phyloP scores from a whole-genome alignment of 2,888 invertebrate species.

The Melinopterus prodromus region DNA sequence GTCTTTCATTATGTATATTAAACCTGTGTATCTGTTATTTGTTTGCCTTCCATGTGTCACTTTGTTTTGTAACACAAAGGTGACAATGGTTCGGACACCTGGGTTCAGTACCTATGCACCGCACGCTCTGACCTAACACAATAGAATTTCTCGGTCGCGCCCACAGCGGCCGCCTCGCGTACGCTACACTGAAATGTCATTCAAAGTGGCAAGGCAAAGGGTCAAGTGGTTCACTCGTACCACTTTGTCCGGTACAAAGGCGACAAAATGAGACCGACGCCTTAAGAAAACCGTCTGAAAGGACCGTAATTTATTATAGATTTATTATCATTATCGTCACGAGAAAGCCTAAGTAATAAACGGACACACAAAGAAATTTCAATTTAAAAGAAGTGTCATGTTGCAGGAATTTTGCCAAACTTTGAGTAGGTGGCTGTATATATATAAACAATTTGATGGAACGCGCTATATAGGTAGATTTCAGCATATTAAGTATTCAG shows the following conservation, averaged over 20 bases:
- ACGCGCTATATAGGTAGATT: too few species aligned
- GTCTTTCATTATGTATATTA: neutral
- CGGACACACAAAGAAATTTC: too few species aligned
- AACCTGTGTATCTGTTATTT: neutral
- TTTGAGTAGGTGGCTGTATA: too few species aligned
- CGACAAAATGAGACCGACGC: neutral
- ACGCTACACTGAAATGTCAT: slow-evolving; percentile 42
- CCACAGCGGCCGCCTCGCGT: slow-evolving; percentile 41
- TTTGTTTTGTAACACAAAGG: slow-evolving; percentile 40
- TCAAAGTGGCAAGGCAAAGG: slow-evolving; percentile 28
- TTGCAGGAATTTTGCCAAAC: too few species aligned
- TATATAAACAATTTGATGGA: too few species aligned
- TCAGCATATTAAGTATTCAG: too few species aligned
- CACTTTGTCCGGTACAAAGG: neutral
- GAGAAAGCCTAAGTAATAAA: neutral
- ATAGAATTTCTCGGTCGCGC: slow-evolving; percentile 47
- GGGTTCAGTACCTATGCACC: slow-evolving; percentile 42
- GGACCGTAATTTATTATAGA: neutral
- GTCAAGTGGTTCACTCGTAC: slow-evolving; percentile 14
- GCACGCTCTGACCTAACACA: slow-evolving; percentile 45
- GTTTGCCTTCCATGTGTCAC: slow-evolving; percentile 30
- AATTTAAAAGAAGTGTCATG: too few species aligned
- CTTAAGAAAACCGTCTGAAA: neutral
- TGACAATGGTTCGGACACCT: slow-evolving; percentile 40
- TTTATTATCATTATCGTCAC: neutral